Evolutionary conservation across 2,113 vertebrate species (phyloP).

Genomic region (Mesoclemmys tuberculata): DNA sequence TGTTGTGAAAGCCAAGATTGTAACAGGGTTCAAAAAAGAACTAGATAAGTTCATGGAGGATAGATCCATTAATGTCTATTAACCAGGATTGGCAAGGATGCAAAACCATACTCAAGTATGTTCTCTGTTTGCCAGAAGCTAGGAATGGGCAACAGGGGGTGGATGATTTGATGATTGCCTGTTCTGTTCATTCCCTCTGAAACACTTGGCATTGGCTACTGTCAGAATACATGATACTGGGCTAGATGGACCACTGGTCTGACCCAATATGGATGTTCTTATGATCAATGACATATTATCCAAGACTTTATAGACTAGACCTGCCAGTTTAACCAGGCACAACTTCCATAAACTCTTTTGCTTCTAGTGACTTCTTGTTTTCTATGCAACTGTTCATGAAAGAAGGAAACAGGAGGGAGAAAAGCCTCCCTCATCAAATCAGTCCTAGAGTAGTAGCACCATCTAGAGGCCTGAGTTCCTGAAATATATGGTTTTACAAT

Average conservation of each 20-base stretch:
- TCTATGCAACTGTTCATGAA: not conserved
- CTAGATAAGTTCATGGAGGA: no score
- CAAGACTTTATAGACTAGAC: not conserved
- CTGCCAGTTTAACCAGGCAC: not conserved
- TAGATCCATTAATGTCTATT: no score
- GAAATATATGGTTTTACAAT: not conserved
- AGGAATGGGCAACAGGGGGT: no score
- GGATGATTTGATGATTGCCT: not conserved
- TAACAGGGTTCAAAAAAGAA: no score
- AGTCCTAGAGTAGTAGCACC: conserved; percentile 35
- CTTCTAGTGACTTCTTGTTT: not conserved
- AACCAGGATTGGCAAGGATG: no score
- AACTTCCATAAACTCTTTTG: rapidly evolving
- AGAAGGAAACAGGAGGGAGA: not conserved
- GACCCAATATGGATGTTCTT: not conserved
- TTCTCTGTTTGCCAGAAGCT: no score
- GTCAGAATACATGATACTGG: no score
- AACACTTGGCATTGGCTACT: no score
- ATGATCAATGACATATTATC: rapidly evolving
- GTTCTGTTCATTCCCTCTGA: no score
- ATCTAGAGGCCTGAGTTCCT: conserved; percentile 31
- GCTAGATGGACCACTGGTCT: no score
- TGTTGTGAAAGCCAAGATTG: no score
- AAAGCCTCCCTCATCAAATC: not conserved
- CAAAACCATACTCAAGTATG: no score